Conservation (phyloP, 2,797 vertebrate species). For the Chelidonichthys spinosus region DNA sequence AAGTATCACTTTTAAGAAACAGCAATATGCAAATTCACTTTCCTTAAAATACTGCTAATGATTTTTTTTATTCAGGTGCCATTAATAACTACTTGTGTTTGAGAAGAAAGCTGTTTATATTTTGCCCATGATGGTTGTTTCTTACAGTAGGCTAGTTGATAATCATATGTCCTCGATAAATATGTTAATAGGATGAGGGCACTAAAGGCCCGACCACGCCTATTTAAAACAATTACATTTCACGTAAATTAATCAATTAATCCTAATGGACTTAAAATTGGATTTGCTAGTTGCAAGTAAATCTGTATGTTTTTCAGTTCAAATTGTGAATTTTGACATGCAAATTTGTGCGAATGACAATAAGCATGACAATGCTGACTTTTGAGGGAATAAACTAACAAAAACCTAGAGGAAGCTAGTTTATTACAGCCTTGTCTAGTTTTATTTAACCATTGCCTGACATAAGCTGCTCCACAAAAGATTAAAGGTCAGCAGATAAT, state of each 20-base stretch:
- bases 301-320: slow-evolving; percentile 15
- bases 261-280: not conserved
- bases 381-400: slow-evolving; percentile 13
- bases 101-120: not conserved
- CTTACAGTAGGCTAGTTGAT: not conserved
- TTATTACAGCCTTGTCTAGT: not conserved
- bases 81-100: not conserved
- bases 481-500: not conserved
- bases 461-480: not conserved
- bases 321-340: slow-evolving; percentile 30
- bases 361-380: slow-evolving; percentile 19
- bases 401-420: not conserved
- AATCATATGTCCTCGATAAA: slow-evolving; percentile 1
- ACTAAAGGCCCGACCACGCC: not conserved
- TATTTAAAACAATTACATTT: slow-evolving; percentile 14
- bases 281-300: slow-evolving; percentile 16
- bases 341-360: slow-evolving; percentile 28
- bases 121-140: not conserved
- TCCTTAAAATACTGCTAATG: not conserved
- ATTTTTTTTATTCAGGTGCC: not conserved
- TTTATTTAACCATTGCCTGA: not conserved
- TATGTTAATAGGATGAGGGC: not conserved
- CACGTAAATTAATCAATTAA: slow-evolving; percentile 5
- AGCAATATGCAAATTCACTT: not conserved
- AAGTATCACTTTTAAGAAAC: too few species aligned